These are phyloP conservation scores for Cinara cedri DNA, from an alignment of 2,888 invertebrate species.

Conservation along the genomic window DNA sequence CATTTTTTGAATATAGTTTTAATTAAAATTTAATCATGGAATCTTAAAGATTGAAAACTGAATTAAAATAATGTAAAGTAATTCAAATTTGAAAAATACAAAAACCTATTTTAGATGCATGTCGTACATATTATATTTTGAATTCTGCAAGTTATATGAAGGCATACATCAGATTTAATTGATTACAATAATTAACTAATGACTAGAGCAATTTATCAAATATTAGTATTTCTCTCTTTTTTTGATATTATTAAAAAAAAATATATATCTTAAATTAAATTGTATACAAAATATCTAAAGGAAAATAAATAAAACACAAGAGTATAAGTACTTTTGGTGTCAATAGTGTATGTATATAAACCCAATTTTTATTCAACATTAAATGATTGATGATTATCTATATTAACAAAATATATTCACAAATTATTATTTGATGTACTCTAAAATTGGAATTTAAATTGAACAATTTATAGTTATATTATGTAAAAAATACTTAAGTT, in stretches of 20 bases:
- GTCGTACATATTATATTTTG: not conserved
- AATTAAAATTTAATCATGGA: not conserved
- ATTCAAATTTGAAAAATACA: slow-evolving; percentile 14
- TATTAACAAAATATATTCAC: slow-evolving; percentile 12
- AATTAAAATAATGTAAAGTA: too few species aligned
- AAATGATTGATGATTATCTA: slow-evolving; percentile 1
- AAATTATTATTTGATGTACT: not conserved
- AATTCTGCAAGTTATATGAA: not conserved
- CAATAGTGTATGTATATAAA: slow-evolving; percentile 21
- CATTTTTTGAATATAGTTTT: slow-evolving; percentile 3
- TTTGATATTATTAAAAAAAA: slow-evolving; percentile 5
- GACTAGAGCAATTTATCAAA: not conserved
- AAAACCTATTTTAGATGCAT: slow-evolving; percentile 2
- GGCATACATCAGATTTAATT: slow-evolving; percentile 11
- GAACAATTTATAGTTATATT: slow-evolving; percentile 13
- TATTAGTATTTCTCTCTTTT: not conserved
- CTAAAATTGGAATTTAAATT: slow-evolving; percentile 8
- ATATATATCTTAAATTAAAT: not conserved
- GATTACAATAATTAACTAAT: not conserved
- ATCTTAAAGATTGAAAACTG: slow-evolving; percentile 7
- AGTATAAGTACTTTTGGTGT: not conserved
- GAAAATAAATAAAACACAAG: not conserved
- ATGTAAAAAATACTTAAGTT: slow-evolving; percentile 20
- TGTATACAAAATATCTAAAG: not conserved
- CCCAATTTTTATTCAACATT: not conserved